Evolutionary conservation across 2,797 vertebrate genomes (phyloP).

Genomic region (Poeciliopsis paucimaculata): DNA sequence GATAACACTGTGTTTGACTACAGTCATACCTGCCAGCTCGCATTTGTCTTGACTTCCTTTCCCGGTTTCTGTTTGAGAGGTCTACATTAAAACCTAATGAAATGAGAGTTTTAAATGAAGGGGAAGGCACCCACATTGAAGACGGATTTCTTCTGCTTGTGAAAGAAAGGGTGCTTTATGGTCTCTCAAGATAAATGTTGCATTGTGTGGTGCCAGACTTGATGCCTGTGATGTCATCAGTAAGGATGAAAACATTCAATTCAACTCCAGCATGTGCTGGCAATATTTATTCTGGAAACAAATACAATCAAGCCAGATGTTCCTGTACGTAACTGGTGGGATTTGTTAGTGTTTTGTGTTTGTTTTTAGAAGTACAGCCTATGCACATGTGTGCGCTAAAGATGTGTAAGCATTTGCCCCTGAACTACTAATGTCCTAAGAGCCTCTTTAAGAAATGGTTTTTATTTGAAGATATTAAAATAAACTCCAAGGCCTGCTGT

Average conservation of each 20-base stretch:
- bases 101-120: constrained; percentile 55
- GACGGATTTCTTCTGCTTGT: constrained; percentile 37
- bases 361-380: neutral
- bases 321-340: neutral
- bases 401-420: neutral
- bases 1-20: constrained; percentile 88
- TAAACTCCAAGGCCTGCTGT: neutral
- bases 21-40: constrained; percentile 79
- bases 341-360: neutral
- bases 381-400: neutral
- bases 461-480: neutral
- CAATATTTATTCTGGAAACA: constrained; percentile 19
- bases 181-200: constrained; percentile 37
- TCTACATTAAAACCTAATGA: constrained; percentile 62
- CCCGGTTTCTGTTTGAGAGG: constrained; percentile 54
- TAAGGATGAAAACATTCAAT: constrained; percentile 35
- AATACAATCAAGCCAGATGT: neutral
- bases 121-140: constrained; percentile 51
- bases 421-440: neutral
- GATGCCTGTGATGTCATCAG: constrained; percentile 37
- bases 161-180: constrained; percentile 33
- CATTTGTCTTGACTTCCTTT: constrained; percentile 45
- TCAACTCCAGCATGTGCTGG: constrained; percentile 42
- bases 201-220: constrained; percentile 46
- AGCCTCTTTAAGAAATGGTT: neutral